Base-by-base conservation (phyloP, 2,888 invertebrate species). In the Noctua janthina region DNA sequence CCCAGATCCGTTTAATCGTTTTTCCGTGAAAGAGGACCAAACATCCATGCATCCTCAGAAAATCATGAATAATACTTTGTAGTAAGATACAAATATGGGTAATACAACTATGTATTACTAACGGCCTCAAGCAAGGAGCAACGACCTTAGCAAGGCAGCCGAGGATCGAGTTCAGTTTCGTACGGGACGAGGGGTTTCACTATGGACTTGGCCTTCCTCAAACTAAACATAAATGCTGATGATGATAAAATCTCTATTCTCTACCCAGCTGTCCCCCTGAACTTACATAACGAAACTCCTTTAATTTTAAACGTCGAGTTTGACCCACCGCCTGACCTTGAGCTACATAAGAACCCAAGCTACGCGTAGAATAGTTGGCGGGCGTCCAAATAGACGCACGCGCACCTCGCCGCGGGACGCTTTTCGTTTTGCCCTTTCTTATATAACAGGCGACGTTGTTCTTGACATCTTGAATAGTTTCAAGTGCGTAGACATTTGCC, bases 361-460 rank as follows among this genome's bases (percentile, higher is more conserved):
- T 90, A 66, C 59, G 92, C 91, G 93, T 93, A 90, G 91, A 91
- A 91, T 87, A 84, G n/a, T 91, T 94, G 94, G 94, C 92, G n/a
- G 8, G 0, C 2, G n/a, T 91, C 94, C 94, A 94, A 89, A 35
- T 35, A 81, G 76, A 68, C 84, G 85, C 90, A 84, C 87, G 87
- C 83, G 88, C 87, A 85, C 17, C 64, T 66, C 39, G 66, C 35
- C 20, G 84, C 89, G 88, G 91, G 90, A 89, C 91, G 89, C 86
- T 86, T 90, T 91, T 91, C 82, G 85, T 87, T 85, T 87, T 89
- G 93, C 90, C 92, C 93, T 92, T 91, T 89, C 90, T 93, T 93
- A 93, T 91, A 89, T 93, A 94, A 94, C 84, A 35, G 56, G 51
- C 88, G 72, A 69, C 86, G 85, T 83, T 87, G 91, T 89, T 89